Evolutionary conservation across 2,888 invertebrate species (phyloP), one percentile per base, ranked within the genome.

Genomic region (Prenolepis imparis): DNA sequence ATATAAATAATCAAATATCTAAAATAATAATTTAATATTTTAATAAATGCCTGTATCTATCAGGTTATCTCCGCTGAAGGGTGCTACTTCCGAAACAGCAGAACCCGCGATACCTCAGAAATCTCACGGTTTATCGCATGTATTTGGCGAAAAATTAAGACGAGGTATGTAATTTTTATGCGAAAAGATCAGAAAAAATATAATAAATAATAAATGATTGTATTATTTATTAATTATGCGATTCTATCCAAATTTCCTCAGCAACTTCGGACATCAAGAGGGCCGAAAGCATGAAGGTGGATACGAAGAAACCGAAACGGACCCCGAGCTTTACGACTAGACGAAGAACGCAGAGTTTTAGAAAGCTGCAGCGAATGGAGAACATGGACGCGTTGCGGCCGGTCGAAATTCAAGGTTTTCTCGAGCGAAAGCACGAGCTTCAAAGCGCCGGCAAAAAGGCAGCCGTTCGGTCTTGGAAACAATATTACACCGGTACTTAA

Each of bases 311-410:
- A 77, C 96, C 98, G 0, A 98, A 98, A 93, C 96, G 98, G 87
- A 99, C 98, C 0, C 98, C 99, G 0, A 99, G 98, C 88, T 99
- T 99, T 95, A 99, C 98, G 41, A 99, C 99, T 0, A 96, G 98
- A 15, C 96, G 98, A 83, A 96, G 98, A 87, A 98, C 98, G 21
- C 97, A 98, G 93, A 98, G 98, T 94, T 98, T 98, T 96, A 96
- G 97, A 18, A 96, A 97, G 92, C 96, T 97, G 92, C 96, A 96
- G 75, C 96, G 96, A 86, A 95, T 96, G 92, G 95, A 95, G 86
- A 95, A 95, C 84, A 94, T 95, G 88, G 95, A 95, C 92, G 95
- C 97, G n/a, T 93, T 98, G 86, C 98, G 98, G 5, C 98, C 98
- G 0, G 98, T 98, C 0, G 99, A 98, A 95, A 98, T 99, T 61